Evolutionary conservation across 2,888 invertebrate genomes (phyloP).

Genomic region (Drosophila mayaguana): DNA sequence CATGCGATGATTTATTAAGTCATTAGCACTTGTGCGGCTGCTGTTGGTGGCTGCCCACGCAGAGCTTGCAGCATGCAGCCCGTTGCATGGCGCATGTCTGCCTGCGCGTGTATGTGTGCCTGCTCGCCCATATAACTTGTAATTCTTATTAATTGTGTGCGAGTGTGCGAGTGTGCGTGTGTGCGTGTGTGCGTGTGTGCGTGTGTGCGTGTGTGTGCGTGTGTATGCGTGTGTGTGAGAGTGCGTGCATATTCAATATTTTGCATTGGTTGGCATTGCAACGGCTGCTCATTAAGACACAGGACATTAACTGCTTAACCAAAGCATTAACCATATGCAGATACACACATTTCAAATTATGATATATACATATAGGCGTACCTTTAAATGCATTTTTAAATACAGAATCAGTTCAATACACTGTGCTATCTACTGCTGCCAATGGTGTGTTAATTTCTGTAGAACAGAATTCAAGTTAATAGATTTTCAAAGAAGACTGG

Average conservation of each 20-base stretch:
- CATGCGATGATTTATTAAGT: constrained; percentile 84
- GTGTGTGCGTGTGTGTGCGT: constrained; percentile 1
- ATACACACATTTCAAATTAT: constrained; percentile 6
- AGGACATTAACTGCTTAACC: constrained; percentile 47
- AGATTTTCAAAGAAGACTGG: too few species aligned
- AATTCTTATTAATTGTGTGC: constrained; percentile 84
- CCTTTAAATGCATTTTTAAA: background rate
- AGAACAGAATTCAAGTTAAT: too few species aligned
- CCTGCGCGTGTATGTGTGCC: constrained; percentile 23
- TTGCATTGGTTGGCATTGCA: constrained; percentile 19
- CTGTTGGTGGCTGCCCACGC: constrained; percentile 64
- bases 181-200: constrained; percentile 23
- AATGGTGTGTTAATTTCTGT: too few species aligned
- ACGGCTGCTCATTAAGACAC: constrained; percentile 47
- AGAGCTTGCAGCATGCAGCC: constrained; percentile 45
- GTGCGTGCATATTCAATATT: constrained; percentile 39
- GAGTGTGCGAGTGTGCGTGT: constrained; percentile 3
- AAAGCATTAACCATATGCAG: constrained; percentile 34
- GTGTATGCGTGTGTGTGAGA: constrained; percentile 2
- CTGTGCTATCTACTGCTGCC: too few species aligned
- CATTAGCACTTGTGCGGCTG: constrained; percentile 83
- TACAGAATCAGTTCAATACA: too few species aligned
- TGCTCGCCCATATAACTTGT: constrained; percentile 74
- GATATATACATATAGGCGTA: background rate
- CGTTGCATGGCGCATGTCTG: constrained; percentile 40